phyloP scores from a whole-genome alignment of 37 sponge, comb jelly and placozoan species.

The Corticium candelabrum region DNA sequence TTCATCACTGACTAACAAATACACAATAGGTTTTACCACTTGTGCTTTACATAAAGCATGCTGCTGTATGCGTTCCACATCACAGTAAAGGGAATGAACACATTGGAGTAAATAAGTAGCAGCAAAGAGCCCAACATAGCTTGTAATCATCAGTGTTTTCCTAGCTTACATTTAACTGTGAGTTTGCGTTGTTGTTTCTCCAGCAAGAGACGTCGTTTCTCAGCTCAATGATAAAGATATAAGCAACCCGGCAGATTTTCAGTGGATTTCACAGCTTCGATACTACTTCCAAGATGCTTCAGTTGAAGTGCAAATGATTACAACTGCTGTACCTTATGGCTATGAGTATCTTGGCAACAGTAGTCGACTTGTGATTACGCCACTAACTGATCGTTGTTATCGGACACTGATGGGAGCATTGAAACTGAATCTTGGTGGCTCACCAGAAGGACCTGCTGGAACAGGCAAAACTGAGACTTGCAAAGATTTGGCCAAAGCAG shows the following conservation, averaged over 20 bases:
- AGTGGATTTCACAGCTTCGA: constrained; percentile 31
- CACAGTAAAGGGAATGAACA: too few species aligned
- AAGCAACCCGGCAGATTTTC: constrained; percentile 9
- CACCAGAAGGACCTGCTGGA: constrained; percentile 37
- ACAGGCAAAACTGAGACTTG: constrained; percentile 46
- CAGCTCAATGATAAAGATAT: constrained; percentile 11
- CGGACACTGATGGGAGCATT: constrained; percentile 42
- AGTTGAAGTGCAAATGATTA: constrained; percentile 25
- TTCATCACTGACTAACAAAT: too few species aligned
- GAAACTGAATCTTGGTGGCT: constrained; percentile 25
- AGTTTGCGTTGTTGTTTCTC: not conserved
- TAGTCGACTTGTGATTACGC: constrained; percentile 28
- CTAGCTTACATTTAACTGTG: too few species aligned
- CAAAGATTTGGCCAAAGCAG: constrained; percentile 43
- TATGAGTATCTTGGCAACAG: constrained; percentile 29
- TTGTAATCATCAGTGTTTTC: too few species aligned
- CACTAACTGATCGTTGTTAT: constrained; percentile 39
- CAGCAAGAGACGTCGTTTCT: constrained; percentile 26
- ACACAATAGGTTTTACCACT: too few species aligned
- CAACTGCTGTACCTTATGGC: constrained; percentile 20
- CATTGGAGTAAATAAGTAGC: too few species aligned
- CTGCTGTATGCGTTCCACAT: too few species aligned
- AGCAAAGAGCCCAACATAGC: too few species aligned
- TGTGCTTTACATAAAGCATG: too few species aligned
- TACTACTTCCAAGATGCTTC: constrained; percentile 28